Percentiles rank a stretch among this genome's conserved stretches.
Evolutionary conservation across 2,113 vertebrate species (phyloP).

Genomic region (Dinomys branickii): DNA sequence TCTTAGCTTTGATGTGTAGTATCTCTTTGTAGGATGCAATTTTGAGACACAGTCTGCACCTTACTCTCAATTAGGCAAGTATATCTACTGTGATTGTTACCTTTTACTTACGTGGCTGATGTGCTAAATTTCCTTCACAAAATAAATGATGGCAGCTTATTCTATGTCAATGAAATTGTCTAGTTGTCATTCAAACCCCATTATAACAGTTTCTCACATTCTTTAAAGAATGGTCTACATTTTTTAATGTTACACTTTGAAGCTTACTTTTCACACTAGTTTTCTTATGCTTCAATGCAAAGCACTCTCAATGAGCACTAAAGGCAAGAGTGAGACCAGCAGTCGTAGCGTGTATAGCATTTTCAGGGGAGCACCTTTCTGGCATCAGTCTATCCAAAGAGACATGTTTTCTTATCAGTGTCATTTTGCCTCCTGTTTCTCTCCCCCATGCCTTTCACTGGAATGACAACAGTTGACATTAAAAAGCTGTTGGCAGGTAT

Average conservation of each 20-base stretch:
- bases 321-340: neutral
- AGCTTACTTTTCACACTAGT: neutral
- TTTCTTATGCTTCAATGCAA: neutral
- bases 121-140: conserved; percentile 59
- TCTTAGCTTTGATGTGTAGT: conserved; percentile 86
- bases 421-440: conserved; percentile 82
- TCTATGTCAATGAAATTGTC: conserved; percentile 68
- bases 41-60: conserved; percentile 89
- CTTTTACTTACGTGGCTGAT: conserved; percentile 16
- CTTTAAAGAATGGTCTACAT: neutral
- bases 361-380: conserved; percentile 20
- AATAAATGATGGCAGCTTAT: conserved; percentile 66
- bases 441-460: conserved; percentile 89
- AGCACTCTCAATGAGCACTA: conserved; percentile 4
- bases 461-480: conserved; percentile 95
- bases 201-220: conserved; percentile 30
- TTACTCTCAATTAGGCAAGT: conserved; percentile 91
- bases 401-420: conserved; percentile 56
- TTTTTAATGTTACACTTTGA: conserved; percentile 6
- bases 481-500: conserved; percentile 97
- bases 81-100: conserved; percentile 75
- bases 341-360: neutral
- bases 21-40: conserved; percentile 90
- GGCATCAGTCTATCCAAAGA: conserved; percentile 49
- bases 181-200: conserved; percentile 64